phyloP scores from a whole-genome alignment of 2,888 invertebrate genomes.

The Masnerella sp. region DNA sequence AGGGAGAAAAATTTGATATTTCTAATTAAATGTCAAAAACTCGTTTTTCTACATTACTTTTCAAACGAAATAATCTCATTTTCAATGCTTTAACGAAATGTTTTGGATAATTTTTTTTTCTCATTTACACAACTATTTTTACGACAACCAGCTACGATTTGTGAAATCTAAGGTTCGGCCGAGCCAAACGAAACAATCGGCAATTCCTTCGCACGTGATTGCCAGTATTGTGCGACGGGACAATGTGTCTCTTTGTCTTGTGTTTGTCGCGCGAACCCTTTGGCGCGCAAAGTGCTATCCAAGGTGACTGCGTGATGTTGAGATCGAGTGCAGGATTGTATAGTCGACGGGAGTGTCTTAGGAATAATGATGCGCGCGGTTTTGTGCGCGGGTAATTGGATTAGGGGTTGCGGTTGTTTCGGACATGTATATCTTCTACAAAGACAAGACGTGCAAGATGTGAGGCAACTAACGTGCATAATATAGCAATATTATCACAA shows the following conservation, averaged over 20 bases:
- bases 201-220: slow-evolving; percentile 76
- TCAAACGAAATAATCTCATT: too few relatives aligned
- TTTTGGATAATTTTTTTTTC: too few relatives aligned
- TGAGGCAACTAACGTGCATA: too few relatives aligned
- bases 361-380: slow-evolving; percentile 56
- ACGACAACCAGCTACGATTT: too few relatives aligned
- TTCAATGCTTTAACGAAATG: too few relatives aligned
- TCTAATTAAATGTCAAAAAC: too few relatives aligned
- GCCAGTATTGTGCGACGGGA: slow-evolving; percentile 71
- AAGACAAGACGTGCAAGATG: slow-evolving; percentile 9
- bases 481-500: neutral
- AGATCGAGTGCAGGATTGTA: slow-evolving; percentile 28
- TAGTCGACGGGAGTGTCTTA: slow-evolving; percentile 26
- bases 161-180: too few relatives aligned
- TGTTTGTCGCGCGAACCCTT: slow-evolving; percentile 51
- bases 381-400: slow-evolving; percentile 52
- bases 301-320: slow-evolving; percentile 30
- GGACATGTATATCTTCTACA: slow-evolving; percentile 18
- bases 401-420: slow-evolving; percentile 37
- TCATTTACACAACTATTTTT: too few relatives aligned
- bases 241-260: slow-evolving; percentile 52
- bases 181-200: slow-evolving; percentile 75
- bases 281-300: slow-evolving; percentile 34
- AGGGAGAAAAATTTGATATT: too few relatives aligned
- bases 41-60: too few relatives aligned